Percentiles rank a stretch among this genome's conserved stretches.
Evolutionary conservation across 2,113 vertebrate genomes (phyloP).

Genomic region (Nyctereutes procyonoides): DNA sequence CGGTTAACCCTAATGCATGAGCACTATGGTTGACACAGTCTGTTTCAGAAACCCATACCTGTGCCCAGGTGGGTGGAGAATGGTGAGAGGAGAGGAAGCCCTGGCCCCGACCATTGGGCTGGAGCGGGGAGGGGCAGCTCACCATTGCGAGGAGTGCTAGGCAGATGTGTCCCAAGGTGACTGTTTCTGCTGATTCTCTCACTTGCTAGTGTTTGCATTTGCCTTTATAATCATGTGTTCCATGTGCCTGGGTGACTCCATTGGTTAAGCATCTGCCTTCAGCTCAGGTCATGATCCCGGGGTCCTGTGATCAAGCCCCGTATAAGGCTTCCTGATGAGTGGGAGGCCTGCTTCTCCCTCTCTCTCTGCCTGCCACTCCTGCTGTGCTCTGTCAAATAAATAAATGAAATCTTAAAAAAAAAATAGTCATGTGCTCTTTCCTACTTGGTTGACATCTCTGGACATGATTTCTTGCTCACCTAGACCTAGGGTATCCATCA

Average conservation of each 20-base stretch:
- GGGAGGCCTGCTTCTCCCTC: too few species aligned
- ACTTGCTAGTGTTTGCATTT: not conserved
- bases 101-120: not conserved
- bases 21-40: not conserved
- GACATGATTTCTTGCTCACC: not conserved
- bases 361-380: too few species aligned
- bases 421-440: not conserved
- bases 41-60: not conserved
- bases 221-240: not conserved
- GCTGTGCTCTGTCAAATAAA: too few species aligned
- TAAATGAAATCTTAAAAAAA: too few species aligned
- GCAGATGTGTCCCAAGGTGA: accelerated
- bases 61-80: not conserved
- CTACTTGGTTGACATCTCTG: not conserved
- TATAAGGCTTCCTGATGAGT: too few species aligned
- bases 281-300: too few species aligned
- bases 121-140: not conserved
- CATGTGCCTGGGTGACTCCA: too few species aligned
- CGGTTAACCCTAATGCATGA: not conserved
- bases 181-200: not conserved
- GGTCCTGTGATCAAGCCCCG: too few species aligned
- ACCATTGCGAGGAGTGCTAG: not conserved
- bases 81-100: not conserved
- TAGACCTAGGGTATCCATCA: not conserved
- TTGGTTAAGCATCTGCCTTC: too few species aligned